Percentiles rank a stretch among this genome's conserved stretches.
Conservation (phyloP, 1,140 invertebrate genomes). For the Leptinotarsa lineolata region DNA sequence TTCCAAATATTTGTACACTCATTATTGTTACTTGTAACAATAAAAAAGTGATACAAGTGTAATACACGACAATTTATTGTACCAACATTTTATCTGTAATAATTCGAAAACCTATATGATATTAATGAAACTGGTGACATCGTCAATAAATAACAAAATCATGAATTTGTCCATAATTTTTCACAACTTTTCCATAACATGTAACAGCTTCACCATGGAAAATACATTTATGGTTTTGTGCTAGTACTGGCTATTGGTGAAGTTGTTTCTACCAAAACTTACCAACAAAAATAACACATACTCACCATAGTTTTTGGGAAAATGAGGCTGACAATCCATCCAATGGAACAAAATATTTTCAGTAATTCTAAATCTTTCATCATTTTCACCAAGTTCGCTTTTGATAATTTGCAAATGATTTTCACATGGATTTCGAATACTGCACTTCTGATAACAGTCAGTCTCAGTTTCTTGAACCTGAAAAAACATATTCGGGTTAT, state of each 20-base stretch:
- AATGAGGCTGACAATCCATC: conserved; percentile 40
- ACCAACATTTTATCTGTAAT: too few relatives aligned
- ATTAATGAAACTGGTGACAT: too few relatives aligned
- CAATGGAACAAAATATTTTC: conserved; percentile 38
- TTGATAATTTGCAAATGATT: conserved; percentile 30
- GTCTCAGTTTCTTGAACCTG: neutral
- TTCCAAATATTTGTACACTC: too few relatives aligned
- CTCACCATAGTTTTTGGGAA: conserved; percentile 46
- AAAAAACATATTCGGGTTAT: neutral
- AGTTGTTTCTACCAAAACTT: neutral
- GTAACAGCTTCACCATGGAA: too few relatives aligned
- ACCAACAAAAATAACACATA: neutral
- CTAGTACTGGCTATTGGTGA: neutral
- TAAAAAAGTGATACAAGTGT: too few relatives aligned
- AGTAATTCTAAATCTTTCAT: conserved; percentile 36
- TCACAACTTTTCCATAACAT: too few relatives aligned
- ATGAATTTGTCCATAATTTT: too few relatives aligned
- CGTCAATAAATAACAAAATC: too few relatives aligned
- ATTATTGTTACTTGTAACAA: too few relatives aligned
- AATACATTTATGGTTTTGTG: neutral
- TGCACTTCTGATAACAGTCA: neutral
- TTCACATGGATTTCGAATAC: conserved; percentile 6
- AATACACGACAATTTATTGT: too few relatives aligned
- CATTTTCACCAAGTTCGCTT: conserved; percentile 34
- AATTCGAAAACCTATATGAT: too few relatives aligned